phyloP scores from a whole-genome alignment of 2,888 invertebrate species.

The Tupiocoris notatus region DNA sequence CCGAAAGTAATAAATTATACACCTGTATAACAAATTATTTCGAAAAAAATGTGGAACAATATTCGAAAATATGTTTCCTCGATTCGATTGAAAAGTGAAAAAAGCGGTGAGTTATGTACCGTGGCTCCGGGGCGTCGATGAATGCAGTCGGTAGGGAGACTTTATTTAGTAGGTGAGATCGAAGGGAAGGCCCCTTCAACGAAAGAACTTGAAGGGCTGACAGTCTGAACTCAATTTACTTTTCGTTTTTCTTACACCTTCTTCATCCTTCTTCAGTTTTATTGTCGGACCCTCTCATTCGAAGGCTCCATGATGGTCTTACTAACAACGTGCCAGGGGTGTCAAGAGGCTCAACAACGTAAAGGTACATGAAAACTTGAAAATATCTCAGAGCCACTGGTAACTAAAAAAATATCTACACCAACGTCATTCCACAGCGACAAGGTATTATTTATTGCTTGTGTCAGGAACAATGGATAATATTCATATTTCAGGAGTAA shows the following conservation, averaged over 20 bases:
- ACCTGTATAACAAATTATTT: too few relatives aligned
- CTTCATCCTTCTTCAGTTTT: constrained; percentile 19
- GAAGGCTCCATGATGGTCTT: not conserved
- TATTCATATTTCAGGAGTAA: constrained; percentile 37
- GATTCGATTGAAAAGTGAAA: not conserved
- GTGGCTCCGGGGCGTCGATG: not conserved
- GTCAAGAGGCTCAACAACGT: not conserved
- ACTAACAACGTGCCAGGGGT: not conserved
- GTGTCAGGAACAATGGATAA: constrained; percentile 32
- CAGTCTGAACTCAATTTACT: constrained; percentile 20
- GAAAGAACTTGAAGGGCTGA: constrained; percentile 4
- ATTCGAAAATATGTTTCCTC: too few relatives aligned
- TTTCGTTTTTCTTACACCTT: constrained; percentile 30
- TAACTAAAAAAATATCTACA: too few relatives aligned
- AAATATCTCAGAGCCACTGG: too few relatives aligned
- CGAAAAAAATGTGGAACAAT: too few relatives aligned
- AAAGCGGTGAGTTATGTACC: not conserved
- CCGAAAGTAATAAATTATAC: too few relatives aligned
- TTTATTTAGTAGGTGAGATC: not conserved
- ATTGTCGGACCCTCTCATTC: constrained; percentile 1
- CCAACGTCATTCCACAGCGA: not conserved
- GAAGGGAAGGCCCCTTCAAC: not conserved
- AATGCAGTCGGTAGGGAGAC: not conserved
- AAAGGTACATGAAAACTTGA: too few relatives aligned
- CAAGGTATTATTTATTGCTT: constrained; percentile 16